Evolutionary conservation across 2,113 vertebrate genomes (phyloP), one percentile per base, ranked within the genome.

Genomic region (Sinocyclocheilus anshuiensis): DNA sequence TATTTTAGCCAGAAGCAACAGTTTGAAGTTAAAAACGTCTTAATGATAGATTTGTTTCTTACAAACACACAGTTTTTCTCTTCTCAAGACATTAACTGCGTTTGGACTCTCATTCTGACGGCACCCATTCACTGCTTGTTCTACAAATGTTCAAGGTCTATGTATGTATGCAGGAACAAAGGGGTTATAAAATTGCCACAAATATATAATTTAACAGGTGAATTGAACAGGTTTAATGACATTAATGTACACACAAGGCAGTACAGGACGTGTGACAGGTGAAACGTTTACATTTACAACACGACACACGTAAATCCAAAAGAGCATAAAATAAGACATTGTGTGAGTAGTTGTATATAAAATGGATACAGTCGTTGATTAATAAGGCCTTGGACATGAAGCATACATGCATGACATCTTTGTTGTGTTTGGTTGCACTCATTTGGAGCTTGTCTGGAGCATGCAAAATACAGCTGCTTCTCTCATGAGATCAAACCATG

Each of bases 371-470:
- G 86, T 83, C 81, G 48, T 89, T 82, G 57, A 84, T 89, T 90
- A 90, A 88, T 90, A 90, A 90, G 92, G 90, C 74, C 79, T 86
- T 87, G 80, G 74, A 89, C 85, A 89, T 88, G 79, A 84, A 81
- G 88, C 90, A 81, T 33, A 77, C 86, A 80, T 92, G 89, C 86
- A 89, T 90, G 89, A 91, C 87, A 91, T 88, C 91, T 90, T 90
- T 86, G 81, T 65, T 83, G 87, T 82, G 84, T 84, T 87, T 87
- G 91, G 91, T 89, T 91, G 93, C 92, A 92, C 93, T 94, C 92
- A n/a, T 48, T 53, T 55, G 36, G 80, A 93, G 86, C 91, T 93
- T 91, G 92, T 93, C 88, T 76, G 89, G 85, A 77, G 76, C 94
- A 95, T 94, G 93, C 92, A 91, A 85, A 81, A 88, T 76, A 77